Evolutionary conservation across 35 echinoderm and acorn worm species (phyloP).

Genomic region (Eucidaris tribuloides): DNA sequence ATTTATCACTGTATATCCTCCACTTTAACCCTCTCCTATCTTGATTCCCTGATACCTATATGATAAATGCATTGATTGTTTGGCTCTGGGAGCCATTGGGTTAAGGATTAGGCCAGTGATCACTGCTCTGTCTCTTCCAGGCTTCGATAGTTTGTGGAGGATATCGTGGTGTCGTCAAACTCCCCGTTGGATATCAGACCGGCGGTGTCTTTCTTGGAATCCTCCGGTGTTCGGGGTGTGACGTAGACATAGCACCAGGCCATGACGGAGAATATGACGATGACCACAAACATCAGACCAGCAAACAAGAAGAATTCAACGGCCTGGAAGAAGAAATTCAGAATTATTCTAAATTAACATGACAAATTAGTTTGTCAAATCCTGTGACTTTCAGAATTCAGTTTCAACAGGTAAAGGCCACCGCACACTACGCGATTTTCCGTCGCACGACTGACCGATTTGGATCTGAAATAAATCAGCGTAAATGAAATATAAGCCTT

Average conservation of each 20-base stretch:
- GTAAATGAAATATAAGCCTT: too few species aligned
- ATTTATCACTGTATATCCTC: too few species aligned
- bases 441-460: too few species aligned
- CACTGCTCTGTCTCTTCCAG: neutral
- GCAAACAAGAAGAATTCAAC: conserved; percentile 95
- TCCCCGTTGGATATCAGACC: neutral
- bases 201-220: neutral
- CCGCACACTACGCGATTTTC: too few species aligned
- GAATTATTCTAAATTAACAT: neutral
- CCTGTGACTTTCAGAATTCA: too few species aligned
- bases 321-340: conserved; percentile 55
- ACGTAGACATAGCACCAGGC: conserved; percentile 76
- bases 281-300: conserved; percentile 70
- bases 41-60: too few species aligned
- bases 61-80: too few species aligned
- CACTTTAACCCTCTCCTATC: too few species aligned
- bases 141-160: neutral
- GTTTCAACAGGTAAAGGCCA: too few species aligned
- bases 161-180: neutral
- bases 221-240: conserved; percentile 21
- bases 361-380: neutral
- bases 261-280: conserved; percentile 85
- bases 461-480: too few species aligned
- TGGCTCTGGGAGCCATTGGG: too few species aligned
- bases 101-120: too few species aligned